A percentile compares a stretch with the other conserved stretches of the same genome.
These are phyloP conservation scores for Cerceris ruficornis DNA, from an alignment of 2,888 invertebrate genomes.

Conservation along the genomic window DNA sequence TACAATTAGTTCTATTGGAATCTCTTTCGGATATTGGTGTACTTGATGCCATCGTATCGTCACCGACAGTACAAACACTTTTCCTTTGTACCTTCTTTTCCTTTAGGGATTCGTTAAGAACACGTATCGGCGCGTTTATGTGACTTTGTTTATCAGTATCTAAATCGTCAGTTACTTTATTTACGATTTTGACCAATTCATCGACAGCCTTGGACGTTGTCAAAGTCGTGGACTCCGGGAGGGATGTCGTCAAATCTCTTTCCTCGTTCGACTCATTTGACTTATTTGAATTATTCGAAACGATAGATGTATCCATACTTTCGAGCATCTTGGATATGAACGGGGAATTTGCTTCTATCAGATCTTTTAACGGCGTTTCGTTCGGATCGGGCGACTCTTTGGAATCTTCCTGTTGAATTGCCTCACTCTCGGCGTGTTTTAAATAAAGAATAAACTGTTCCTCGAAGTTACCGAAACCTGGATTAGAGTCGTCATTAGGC, in stretches of 20 bases:
- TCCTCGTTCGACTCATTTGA: conserved; percentile 1
- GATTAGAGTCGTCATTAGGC: conserved; percentile 50
- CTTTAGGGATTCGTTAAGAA: neutral
- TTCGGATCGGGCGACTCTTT: conserved; percentile 58
- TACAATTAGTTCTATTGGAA: conserved; percentile 14
- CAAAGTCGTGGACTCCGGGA: neutral
- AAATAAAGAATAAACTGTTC: conserved; percentile 75
- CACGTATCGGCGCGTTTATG: neutral
- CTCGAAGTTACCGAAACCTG: conserved; percentile 72
- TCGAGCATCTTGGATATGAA: conserved; percentile 70
- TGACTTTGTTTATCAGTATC: neutral
- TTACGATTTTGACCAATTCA: conserved; percentile 9
- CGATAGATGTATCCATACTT: conserved; percentile 25
- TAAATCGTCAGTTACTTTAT: conserved; percentile 12
- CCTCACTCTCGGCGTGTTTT: conserved; percentile 48
- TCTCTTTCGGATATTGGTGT: neutral
- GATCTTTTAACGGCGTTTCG: conserved; percentile 70
- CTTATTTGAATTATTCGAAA: conserved; percentile 13
- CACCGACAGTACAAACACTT: conserved; percentile 1
- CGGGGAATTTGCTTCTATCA: conserved; percentile 73
- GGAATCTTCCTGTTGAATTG: conserved; percentile 11
- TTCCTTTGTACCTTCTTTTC: neutral
- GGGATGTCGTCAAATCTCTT: neutral
- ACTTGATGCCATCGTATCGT: neutral
- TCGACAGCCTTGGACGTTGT: neutral